A percentile compares a stretch with the other conserved stretches of the same genome.
Evolutionary conservation across 2,888 invertebrate genomes (phyloP).

Genomic region (Tenthredo amoena): DNA sequence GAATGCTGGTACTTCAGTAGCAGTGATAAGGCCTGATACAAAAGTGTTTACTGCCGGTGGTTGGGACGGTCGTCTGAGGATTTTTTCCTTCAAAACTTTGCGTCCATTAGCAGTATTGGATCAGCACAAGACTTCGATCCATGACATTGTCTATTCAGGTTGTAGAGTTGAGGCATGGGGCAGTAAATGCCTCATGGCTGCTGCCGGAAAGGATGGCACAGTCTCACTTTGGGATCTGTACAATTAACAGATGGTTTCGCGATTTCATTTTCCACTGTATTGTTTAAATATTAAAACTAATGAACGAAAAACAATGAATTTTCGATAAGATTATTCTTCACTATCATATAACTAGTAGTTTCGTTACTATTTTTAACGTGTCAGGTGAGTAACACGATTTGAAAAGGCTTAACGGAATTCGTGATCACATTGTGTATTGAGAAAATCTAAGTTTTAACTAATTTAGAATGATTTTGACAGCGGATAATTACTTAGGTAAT

Average conservation of each 20-base stretch:
- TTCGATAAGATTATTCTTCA: too few relatives aligned
- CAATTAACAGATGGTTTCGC: slow-evolving; percentile 78
- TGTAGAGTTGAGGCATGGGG: slow-evolving; percentile 85
- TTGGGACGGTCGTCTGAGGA: slow-evolving; percentile 88
- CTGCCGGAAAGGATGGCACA: slow-evolving; percentile 86
- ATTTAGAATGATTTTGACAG: too few relatives aligned
- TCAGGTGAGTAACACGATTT: too few relatives aligned
- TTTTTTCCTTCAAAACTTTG: slow-evolving; percentile 89
- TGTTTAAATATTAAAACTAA: slow-evolving; percentile 9
- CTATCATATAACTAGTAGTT: too few relatives aligned
- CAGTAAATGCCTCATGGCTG: slow-evolving; percentile 87
- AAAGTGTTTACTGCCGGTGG: slow-evolving; percentile 88
- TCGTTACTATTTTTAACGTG: too few relatives aligned
- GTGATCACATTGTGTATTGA: too few relatives aligned
- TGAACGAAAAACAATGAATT: not conserved
- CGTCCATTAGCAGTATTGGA: slow-evolving; percentile 86
- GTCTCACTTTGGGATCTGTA: slow-evolving; percentile 91
- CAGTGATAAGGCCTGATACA: slow-evolving; percentile 84
- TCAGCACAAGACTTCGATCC: slow-evolving; percentile 86
- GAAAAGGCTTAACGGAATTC: too few relatives aligned
- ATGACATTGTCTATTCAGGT: slow-evolving; percentile 86
- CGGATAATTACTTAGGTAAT: too few relatives aligned
- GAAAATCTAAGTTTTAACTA: too few relatives aligned
- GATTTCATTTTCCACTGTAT: slow-evolving; percentile 35
- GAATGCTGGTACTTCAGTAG: slow-evolving; percentile 86